Evolutionary conservation across 2,888 invertebrate species (phyloP).

Genomic region (Nowickia ferox): DNA sequence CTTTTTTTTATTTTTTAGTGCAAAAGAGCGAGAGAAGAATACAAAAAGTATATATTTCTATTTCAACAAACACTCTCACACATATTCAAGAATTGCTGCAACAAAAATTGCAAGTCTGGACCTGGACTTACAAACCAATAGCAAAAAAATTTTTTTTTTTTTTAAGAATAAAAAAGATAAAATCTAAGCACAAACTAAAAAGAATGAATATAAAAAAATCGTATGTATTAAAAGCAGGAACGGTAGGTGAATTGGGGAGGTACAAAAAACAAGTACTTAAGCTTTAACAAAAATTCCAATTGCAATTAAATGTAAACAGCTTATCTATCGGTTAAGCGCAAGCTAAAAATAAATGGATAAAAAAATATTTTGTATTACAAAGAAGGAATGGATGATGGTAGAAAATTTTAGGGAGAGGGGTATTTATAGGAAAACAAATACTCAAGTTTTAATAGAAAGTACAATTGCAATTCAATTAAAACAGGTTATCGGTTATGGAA

Average conservation of each 20-base stretch:
- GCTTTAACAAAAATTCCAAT: slow-evolving; percentile 42
- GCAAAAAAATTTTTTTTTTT: neutral
- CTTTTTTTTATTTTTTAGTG: too few relatives aligned
- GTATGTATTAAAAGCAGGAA: slow-evolving; percentile 74
- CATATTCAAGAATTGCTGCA: too few relatives aligned
- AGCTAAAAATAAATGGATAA: too few relatives aligned
- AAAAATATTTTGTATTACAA: too few relatives aligned
- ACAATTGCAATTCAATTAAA: slow-evolving; percentile 71
- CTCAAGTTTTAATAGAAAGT: slow-evolving; percentile 48
- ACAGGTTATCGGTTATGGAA: slow-evolving; percentile 78
- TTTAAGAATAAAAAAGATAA: slow-evolving; percentile 65
- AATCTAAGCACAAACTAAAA: slow-evolving; percentile 72
- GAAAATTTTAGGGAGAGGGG: slow-evolving; percentile 46
- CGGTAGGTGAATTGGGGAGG: slow-evolving; percentile 59
- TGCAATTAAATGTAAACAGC: slow-evolving; percentile 74
- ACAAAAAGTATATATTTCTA: too few relatives aligned
- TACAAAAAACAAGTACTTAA: slow-evolving; percentile 56
- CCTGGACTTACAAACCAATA: slow-evolving; percentile 64
- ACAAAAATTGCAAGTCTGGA: too few relatives aligned
- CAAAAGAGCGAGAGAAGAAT: too few relatives aligned
- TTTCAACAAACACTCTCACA: too few relatives aligned
- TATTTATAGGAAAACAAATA: slow-evolving; percentile 57
- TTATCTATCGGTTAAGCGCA: slow-evolving; percentile 70
- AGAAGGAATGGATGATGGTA: neutral
- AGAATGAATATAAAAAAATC: slow-evolving; percentile 63